A percentile compares a stretch with the other conserved stretches of the same genome.
These are phyloP conservation scores for Goniozus legneri DNA, from an alignment of 1,140 invertebrate species.

Conservation along the genomic window DNA sequence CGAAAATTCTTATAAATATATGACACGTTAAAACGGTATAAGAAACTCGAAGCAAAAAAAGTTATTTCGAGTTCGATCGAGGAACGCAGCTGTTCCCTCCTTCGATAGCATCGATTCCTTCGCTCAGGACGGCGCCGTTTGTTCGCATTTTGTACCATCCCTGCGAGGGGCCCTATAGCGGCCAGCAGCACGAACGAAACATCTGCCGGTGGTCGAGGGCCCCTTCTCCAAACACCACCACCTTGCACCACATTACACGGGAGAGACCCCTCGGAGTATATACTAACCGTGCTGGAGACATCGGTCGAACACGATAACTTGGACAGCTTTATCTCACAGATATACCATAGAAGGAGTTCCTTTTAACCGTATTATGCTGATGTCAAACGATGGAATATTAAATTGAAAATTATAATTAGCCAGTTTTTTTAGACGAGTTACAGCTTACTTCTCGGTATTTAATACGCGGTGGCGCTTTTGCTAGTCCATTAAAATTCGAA, in stretches of 20 bases:
- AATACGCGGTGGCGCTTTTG: too few species aligned
- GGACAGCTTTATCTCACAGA: too few species aligned
- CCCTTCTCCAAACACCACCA: constrained; percentile 30
- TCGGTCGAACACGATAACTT: too few species aligned
- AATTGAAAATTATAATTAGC: too few species aligned
- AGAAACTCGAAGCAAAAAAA: constrained; percentile 1
- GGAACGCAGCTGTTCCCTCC: constrained; percentile 25
- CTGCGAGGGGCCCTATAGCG: constrained; percentile 33
- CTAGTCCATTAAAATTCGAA: background rate
- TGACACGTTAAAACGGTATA: too few species aligned
- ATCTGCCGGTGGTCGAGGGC: constrained; percentile 46
- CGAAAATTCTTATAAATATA: too few species aligned
- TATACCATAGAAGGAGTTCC: too few species aligned
- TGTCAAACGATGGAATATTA: too few species aligned
- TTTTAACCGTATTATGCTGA: too few species aligned
- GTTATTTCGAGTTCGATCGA: constrained; percentile 13
- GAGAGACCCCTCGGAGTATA: constrained; percentile 10
- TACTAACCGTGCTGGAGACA: constrained; percentile 24
- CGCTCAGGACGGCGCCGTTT: constrained; percentile 18
- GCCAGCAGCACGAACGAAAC: constrained; percentile 46
- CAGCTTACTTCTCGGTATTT: too few species aligned
- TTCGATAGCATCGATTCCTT: constrained; percentile 26
- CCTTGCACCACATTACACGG: constrained; percentile 32
- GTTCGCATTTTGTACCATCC: constrained; percentile 39
- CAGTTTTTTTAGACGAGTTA: too few species aligned